Conservation (phyloP, 2,888 invertebrate genomes). For the Tuberolachnus salignus region DNA sequence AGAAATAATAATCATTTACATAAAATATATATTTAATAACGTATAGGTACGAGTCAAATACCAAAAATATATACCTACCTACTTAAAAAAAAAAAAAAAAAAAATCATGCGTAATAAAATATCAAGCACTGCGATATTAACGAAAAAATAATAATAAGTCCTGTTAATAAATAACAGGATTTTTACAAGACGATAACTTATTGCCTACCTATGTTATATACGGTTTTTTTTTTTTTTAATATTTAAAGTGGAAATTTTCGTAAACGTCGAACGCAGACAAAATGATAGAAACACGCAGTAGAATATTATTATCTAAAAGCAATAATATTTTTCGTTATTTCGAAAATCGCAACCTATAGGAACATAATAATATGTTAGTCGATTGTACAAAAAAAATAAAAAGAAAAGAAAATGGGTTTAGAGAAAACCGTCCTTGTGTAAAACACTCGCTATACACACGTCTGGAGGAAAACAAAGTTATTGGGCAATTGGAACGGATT, state of each 20-base stretch:
- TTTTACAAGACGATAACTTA: slow-evolving; percentile 44
- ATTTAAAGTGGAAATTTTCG: slow-evolving; percentile 23
- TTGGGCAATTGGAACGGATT: background rate
- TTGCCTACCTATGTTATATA: background rate
- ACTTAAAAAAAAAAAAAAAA: too few species aligned
- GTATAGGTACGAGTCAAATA: slow-evolving; percentile 3
- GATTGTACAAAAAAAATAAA: too few species aligned
- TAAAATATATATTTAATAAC: slow-evolving; percentile 14
- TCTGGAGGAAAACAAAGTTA: background rate
- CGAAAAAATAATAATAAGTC: slow-evolving; percentile 1
- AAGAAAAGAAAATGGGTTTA: background rate
- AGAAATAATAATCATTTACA: slow-evolving; percentile 48
- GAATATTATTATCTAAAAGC: background rate
- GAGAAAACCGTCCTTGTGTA: too few species aligned
- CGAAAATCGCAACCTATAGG: too few species aligned
- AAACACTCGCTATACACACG: too few species aligned
- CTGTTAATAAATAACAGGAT: slow-evolving; percentile 52
- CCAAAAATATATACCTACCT: too few species aligned
- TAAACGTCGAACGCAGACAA: slow-evolving; percentile 1
- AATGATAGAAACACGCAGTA: background rate
- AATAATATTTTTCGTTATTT: background rate
- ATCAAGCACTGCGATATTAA: slow-evolving; percentile 1
- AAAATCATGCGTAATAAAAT: slow-evolving; percentile 20
- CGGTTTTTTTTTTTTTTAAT: background rate
- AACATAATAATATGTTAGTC: too few species aligned